phyloP scores from a whole-genome alignment of 2,113 vertebrate genomes.

The Aspidoscelis tigris region DNA sequence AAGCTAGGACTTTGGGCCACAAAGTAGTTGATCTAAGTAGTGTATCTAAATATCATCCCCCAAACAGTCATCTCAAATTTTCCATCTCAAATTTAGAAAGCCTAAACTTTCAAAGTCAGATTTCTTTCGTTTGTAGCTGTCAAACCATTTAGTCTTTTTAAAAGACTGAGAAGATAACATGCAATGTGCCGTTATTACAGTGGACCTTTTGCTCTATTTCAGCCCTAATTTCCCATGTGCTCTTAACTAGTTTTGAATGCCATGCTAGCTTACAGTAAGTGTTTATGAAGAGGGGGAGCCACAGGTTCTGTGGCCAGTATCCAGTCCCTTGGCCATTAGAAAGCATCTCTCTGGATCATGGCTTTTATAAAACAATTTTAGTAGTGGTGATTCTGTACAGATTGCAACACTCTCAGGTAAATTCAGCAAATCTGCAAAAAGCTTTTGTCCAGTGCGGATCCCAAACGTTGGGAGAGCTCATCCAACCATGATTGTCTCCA shows the following conservation, averaged over 20 bases:
- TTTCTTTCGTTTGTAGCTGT: background rate
- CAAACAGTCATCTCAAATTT: slow-evolving; percentile 39
- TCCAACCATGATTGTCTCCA: background rate
- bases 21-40: slow-evolving; percentile 48
- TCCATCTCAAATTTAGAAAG: background rate
- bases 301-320: background rate
- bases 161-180: background rate
- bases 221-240: too few species aligned
- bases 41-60: slow-evolving; percentile 23
- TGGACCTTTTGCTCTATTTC: background rate
- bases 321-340: background rate
- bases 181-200: background rate
- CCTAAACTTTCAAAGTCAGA: slow-evolving; percentile 18
- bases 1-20: background rate
- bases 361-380: background rate
- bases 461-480: background rate
- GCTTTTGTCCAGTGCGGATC: background rate
- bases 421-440: background rate
- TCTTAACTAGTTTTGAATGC: background rate
- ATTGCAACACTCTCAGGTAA: background rate
- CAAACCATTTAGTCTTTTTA: slow-evolving; percentile 14
- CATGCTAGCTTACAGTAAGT: background rate
- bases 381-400: background rate
- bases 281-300: too few species aligned
- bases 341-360: background rate